phyloP scores from a whole-genome alignment of 1,140 invertebrate genomes.

The Pogonomyrmex californicus region DNA sequence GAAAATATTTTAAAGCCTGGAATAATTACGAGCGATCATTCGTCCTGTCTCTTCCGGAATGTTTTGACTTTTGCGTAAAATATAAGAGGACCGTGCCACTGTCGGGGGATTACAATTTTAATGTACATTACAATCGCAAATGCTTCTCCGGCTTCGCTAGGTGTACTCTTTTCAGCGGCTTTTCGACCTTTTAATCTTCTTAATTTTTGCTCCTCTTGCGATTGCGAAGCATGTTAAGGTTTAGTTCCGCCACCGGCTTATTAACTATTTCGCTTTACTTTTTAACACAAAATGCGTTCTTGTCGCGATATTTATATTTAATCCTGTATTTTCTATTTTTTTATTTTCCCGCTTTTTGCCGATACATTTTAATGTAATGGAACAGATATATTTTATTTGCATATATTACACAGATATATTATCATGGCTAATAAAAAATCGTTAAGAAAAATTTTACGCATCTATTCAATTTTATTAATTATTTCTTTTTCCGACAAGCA shows the following conservation, averaged over 20 bases:
- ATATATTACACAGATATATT: neutral
- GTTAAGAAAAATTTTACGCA: neutral
- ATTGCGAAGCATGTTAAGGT: constrained; percentile 59
- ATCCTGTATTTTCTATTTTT: constrained; percentile 37
- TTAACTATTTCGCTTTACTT: constrained; percentile 64
- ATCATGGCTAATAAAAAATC: neutral
- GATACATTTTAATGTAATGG: constrained; percentile 55
- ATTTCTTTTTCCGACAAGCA: neutral
- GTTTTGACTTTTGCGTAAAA: constrained; percentile 57
- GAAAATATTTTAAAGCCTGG: constrained; percentile 22
- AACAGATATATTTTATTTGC: constrained; percentile 48
- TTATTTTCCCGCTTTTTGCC: constrained; percentile 31
- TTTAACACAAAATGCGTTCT: constrained; percentile 57
- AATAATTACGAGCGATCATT: constrained; percentile 27
- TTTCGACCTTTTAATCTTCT: constrained; percentile 64
- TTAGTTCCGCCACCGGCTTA: constrained; percentile 69
- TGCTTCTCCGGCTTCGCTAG: constrained; percentile 58
- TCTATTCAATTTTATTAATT: neutral
- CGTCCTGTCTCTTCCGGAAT: constrained; percentile 36
- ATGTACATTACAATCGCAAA: constrained; percentile 64
- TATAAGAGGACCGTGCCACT: constrained; percentile 55
- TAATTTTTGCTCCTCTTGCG: constrained; percentile 64
- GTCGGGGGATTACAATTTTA: constrained; percentile 57
- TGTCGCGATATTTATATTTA: constrained; percentile 52
- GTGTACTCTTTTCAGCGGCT: constrained; percentile 61